Base-by-base conservation (phyloP, 2,888 invertebrate genomes). In the Parnassius glacialis region DNA sequence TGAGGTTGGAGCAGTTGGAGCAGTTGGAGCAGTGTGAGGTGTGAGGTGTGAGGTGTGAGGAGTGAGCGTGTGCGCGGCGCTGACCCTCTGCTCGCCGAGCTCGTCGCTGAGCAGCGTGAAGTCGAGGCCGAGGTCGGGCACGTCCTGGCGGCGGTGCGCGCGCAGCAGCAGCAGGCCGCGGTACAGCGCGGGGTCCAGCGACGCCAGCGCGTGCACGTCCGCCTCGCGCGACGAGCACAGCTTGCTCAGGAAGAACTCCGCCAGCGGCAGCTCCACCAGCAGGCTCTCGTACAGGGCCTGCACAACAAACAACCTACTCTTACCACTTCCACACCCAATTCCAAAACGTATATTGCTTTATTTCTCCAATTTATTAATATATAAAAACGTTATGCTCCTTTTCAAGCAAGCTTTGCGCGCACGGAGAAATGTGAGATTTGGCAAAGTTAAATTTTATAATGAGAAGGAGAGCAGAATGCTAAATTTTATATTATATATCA, bases 241-340 rank as follows among this genome's bases (percentile, higher is more conserved):
- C 74, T 91, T 91, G 66, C 87, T 84, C 34, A 99, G 91, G 87
- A 99, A 99, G 87, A 99, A 99, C 75, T 97, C 97, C 2, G 99
- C 99, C 71, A 99, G 93, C 0, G 99, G 99, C 45, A 99, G 85
- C 82, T 99, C 99, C 7, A 98, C 97, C 65, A 99, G 87, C 60
- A 99, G 93, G 84, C 98, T 98, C 84, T 99, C 99, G 87, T 98
- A 99, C 56, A 99, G 90, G 0, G 98, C 98, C 96, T 96, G 84
- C 2, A 72, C 0, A 10, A 55, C 9, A 16, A 20, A 2, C 5
- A 52, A n/a, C 9, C 20, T 20, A 20, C 20, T 20, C 2, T 20
- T 20, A 20, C 20, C 20, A 20, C 20, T 20, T 20, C 2, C 20
- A 20, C 20, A 20, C 20, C 20, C 2, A 20, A 20, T 20, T 20